phyloP scores from a whole-genome alignment of 2,888 invertebrate genomes.

The Theodoxus fluviatilis region DNA sequence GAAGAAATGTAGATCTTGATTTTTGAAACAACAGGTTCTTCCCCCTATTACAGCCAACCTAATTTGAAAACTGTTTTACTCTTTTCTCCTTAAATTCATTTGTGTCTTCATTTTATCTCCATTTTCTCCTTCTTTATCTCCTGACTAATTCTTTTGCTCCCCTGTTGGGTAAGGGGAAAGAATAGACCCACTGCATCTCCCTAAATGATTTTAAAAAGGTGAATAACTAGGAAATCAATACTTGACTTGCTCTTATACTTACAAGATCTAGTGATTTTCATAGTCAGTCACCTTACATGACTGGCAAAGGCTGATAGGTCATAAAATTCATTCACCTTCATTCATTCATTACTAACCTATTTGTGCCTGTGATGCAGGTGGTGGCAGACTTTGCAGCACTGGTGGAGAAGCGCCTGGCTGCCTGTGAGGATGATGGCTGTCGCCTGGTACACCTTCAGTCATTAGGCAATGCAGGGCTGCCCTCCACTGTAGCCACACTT shows the following conservation, averaged over 20 bases:
- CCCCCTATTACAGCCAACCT: too few species aligned
- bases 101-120: not conserved
- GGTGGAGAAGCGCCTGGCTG: constrained; percentile 65
- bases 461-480: constrained; percentile 75
- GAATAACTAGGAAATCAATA: too few species aligned
- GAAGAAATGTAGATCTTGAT: too few species aligned
- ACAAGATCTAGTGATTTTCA: not conserved
- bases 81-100: not conserved
- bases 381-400: constrained; percentile 58
- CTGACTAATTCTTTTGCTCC: too few species aligned
- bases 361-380: constrained; percentile 43
- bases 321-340: not conserved
- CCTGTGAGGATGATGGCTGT: constrained; percentile 72
- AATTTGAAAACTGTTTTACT: too few species aligned
- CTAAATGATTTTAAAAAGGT: too few species aligned
- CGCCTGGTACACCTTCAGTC: constrained; percentile 73
- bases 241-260: not conserved
- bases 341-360: not conserved
- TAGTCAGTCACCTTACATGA: too few species aligned
- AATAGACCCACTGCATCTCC: too few species aligned
- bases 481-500: constrained; percentile 71
- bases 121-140: not conserved
- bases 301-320: too few species aligned
- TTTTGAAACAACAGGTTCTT: too few species aligned
- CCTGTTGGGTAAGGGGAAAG: too few species aligned